phyloP scores from a whole-genome alignment of 1,140 invertebrate genomes.

The Sipha flava region DNA sequence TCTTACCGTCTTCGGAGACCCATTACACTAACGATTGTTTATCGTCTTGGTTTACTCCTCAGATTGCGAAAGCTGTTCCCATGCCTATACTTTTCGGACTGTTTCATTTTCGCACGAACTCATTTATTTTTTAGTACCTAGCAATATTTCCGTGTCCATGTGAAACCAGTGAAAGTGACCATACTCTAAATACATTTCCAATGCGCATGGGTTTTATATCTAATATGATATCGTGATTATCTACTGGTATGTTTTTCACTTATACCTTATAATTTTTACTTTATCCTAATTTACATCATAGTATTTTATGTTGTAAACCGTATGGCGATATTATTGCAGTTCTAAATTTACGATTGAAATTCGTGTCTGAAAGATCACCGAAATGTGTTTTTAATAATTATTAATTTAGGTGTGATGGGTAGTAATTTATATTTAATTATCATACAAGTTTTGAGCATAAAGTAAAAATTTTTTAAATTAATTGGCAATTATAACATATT shows the following conservation, averaged over 20 bases:
- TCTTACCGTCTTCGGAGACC: not conserved
- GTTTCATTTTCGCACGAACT: constrained; percentile 15
- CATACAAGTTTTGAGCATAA: too few relatives aligned
- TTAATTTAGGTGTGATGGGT: too few relatives aligned
- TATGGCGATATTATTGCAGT: too few relatives aligned
- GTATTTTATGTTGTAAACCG: too few relatives aligned
- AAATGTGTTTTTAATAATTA: too few relatives aligned
- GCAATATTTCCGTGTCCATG: not conserved
- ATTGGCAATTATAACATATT: too few relatives aligned
- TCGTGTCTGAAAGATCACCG: too few relatives aligned
- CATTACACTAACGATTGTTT: not conserved
- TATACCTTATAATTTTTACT: not conserved
- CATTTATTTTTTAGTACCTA: not conserved
- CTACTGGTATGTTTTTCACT: not conserved
- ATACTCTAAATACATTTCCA: not conserved
- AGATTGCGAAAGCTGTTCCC: not conserved
- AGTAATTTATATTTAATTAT: too few relatives aligned
- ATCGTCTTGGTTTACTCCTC: not conserved
- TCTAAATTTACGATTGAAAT: too few relatives aligned
- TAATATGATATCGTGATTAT: not conserved
- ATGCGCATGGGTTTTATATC: not conserved
- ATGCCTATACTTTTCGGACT: not conserved
- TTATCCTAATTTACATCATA: too few relatives aligned
- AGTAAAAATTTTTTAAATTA: too few relatives aligned
- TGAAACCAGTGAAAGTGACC: not conserved